Evolutionary conservation across 2,888 invertebrate species (phyloP).

Genomic region (Protophormia terraenovae): DNA sequence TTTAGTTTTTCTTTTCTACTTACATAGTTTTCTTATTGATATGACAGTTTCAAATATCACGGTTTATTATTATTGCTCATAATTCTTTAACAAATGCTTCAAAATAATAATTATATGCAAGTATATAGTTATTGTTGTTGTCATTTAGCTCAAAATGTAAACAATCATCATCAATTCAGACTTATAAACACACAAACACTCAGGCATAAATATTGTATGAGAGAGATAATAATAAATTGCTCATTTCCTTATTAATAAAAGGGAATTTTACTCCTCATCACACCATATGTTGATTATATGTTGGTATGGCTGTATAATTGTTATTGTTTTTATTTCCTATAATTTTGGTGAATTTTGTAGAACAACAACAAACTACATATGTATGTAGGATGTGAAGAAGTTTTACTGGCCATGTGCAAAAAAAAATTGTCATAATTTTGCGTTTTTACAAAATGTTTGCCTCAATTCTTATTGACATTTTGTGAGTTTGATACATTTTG

Average conservation of each 20-base stretch:
- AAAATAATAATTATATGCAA: too few relatives aligned
- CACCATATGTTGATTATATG: background rate
- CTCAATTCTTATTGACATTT: background rate
- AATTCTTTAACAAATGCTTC: slow-evolving; percentile 20
- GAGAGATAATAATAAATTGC: slow-evolving; percentile 18
- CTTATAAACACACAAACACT: background rate
- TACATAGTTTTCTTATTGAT: background rate
- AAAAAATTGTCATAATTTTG: background rate
- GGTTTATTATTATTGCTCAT: slow-evolving; percentile 7
- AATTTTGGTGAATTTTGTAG: background rate
- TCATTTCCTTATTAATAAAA: slow-evolving; percentile 17
- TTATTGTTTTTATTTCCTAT: background rate
- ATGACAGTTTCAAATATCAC: slow-evolving; percentile 27
- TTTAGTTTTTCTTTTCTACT: background rate
- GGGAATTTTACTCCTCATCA: background rate
- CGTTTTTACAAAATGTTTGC: too few relatives aligned
- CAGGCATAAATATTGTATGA: background rate
- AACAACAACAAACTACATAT: background rate
- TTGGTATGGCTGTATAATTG: background rate
- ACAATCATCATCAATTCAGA: background rate
- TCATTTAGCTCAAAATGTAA: too few relatives aligned
- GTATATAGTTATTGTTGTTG: too few relatives aligned
- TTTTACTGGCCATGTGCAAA: slow-evolving; percentile 1
- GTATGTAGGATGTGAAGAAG: background rate
- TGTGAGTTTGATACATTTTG: background rate